Conservation (phyloP, 1,140 invertebrate species). For the Atta cephalotes region DNA sequence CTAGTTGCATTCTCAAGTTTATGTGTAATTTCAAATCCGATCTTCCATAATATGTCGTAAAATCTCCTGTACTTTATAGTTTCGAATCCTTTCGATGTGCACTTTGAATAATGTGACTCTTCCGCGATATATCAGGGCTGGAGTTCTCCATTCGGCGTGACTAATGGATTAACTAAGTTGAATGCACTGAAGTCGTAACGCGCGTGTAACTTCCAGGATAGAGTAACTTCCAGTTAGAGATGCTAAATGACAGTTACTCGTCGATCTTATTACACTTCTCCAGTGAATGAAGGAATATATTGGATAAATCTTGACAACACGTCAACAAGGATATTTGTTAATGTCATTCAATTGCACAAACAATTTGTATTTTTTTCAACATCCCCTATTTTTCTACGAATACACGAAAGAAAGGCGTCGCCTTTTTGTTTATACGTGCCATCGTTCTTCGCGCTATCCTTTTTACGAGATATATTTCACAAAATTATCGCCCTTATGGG, state of each 20-base stretch:
- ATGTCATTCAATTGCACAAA: neutral
- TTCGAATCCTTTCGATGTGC: neutral
- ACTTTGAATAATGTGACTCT: slow-evolving; percentile 10
- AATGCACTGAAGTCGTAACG: slow-evolving; percentile 12
- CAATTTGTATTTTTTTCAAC: slow-evolving; percentile 19
- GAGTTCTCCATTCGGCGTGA: slow-evolving; percentile 15
- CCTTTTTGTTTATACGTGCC: neutral
- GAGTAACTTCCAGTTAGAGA: slow-evolving; percentile 19
- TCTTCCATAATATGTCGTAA: slow-evolving; percentile 4
- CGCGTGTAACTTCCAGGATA: slow-evolving; percentile 10
- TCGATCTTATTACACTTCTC: slow-evolving; percentile 29
- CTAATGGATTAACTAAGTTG: slow-evolving; percentile 55
- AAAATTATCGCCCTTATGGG: slow-evolving; percentile 34
- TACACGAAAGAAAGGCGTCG: neutral
- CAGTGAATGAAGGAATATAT: slow-evolving; percentile 10
- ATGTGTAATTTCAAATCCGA: neutral
- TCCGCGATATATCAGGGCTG: slow-evolving; percentile 8
- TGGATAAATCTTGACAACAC: slow-evolving; percentile 2
- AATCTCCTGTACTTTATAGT: neutral
- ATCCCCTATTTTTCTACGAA: neutral
- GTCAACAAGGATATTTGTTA: neutral
- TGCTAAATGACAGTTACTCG: slow-evolving; percentile 34
- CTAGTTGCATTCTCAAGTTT: neutral
- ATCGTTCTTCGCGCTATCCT: neutral
- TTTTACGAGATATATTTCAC: slow-evolving; percentile 16